Evolutionary conservation across 1,140 invertebrate genomes (phyloP).

Genomic region (Wiebesia pumilae): DNA sequence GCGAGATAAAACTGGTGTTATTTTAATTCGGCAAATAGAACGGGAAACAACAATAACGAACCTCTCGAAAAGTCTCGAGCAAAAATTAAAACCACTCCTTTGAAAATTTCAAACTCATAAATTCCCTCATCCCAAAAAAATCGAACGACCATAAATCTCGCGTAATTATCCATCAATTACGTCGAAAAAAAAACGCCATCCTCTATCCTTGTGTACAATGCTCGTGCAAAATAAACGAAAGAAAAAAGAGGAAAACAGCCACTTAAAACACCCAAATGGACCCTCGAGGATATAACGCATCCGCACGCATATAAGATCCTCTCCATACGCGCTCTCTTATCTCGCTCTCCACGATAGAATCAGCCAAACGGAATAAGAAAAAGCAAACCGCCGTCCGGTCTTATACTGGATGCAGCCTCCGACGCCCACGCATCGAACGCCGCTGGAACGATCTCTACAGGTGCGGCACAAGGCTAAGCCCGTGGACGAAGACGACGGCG

Average conservation of each 20-base stretch:
- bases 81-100: conserved; percentile 29
- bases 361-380: conserved; percentile 26
- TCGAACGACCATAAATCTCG: conserved; percentile 46
- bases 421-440: conserved; percentile 65
- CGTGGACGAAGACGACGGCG: conserved; percentile 52
- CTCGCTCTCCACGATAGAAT: conserved; percentile 35
- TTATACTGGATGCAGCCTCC: conserved; percentile 61
- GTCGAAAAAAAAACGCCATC: background rate
- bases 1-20: conserved; percentile 9
- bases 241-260: conserved; percentile 12
- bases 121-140: conserved; percentile 23
- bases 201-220: conserved; percentile 14
- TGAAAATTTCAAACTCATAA: conserved; percentile 41
- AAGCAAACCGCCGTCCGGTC: conserved; percentile 47
- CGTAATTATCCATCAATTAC: conserved; percentile 53
- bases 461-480: conserved; percentile 69
- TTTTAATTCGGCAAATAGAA: conserved; percentile 17
- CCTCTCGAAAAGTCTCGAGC: background rate
- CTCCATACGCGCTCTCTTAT: conserved; percentile 5
- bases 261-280: conserved; percentile 41
- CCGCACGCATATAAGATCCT: conserved; percentile 30
- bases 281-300: conserved; percentile 7
- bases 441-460: conserved; percentile 63
- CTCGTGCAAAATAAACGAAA: conserved; percentile 4
- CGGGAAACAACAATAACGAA: background rate